Conservation (phyloP, 2,113 vertebrate genomes). For the Eubucco bourcierii region DNA sequence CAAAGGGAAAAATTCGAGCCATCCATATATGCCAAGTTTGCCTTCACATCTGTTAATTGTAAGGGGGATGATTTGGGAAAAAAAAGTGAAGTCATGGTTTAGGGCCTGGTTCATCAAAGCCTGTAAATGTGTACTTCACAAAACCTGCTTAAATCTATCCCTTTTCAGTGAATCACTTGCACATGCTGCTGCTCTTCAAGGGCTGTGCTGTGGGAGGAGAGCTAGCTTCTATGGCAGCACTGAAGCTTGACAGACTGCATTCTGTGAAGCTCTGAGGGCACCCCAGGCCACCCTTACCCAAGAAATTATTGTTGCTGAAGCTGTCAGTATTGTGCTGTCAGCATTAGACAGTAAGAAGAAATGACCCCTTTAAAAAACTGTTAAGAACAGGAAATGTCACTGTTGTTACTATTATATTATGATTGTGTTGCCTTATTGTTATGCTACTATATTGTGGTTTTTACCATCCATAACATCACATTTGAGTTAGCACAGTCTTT, state of each 20-base stretch:
- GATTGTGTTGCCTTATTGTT: background rate
- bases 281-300: accelerated
- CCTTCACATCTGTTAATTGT: conserved; percentile 41
- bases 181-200: background rate
- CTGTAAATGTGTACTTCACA: background rate
- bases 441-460: background rate
- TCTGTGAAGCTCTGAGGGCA: background rate
- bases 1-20: background rate
- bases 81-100: background rate
- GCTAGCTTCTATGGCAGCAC: accelerated
- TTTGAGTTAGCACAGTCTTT: background rate
- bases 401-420: background rate
- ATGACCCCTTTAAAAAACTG: background rate
- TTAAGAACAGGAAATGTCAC: background rate
- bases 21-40: background rate
- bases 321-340: background rate
- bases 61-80: background rate
- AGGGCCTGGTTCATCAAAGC: background rate
- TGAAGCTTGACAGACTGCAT: accelerated
- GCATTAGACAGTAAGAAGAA: background rate
- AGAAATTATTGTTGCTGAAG: accelerated
- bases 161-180: background rate
- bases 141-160: background rate
- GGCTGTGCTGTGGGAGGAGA: background rate
- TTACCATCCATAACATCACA: background rate